phyloP scores from a whole-genome alignment of 2,113 vertebrate species.

The Guaruba guarouba region DNA sequence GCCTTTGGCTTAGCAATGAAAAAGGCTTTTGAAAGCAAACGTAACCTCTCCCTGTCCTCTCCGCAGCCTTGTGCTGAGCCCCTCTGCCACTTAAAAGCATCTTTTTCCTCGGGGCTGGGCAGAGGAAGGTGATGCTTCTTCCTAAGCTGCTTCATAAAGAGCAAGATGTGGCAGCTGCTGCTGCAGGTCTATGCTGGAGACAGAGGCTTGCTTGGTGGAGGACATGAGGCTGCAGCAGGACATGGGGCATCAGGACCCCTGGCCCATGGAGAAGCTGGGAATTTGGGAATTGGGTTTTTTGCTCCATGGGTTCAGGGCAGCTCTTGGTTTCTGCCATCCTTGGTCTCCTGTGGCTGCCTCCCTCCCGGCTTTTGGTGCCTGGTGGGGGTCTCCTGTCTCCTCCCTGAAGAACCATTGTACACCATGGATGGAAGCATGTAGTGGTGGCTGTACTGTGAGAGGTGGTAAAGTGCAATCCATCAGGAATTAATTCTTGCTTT shows the following conservation, averaged over 20 bases:
- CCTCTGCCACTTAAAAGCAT: not conserved
- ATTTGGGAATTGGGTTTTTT: not conserved
- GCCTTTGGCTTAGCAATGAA: constrained; percentile 13
- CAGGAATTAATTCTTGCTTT: not conserved
- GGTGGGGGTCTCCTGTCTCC: not conserved
- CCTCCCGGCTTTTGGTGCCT: not conserved
- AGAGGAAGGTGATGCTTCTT: not conserved
- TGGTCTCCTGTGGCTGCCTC: not conserved
- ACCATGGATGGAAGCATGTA: rapidly evolving
- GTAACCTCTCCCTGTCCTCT: not conserved
- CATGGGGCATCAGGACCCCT: not conserved
- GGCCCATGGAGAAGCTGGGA: not conserved
- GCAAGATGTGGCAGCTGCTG: not conserved
- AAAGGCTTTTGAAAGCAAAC: constrained; percentile 3
- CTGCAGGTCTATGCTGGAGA: not conserved
- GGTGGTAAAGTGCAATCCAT: not conserved
- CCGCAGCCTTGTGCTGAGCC: not conserved
- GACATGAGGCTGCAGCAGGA: rapidly evolving
- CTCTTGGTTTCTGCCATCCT: not conserved
- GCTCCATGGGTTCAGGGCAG: not conserved
- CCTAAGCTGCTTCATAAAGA: not conserved
- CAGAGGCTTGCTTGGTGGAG: not conserved
- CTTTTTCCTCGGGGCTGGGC: not conserved
- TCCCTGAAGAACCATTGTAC: rapidly evolving
- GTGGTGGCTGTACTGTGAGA: not conserved